Evolutionary conservation across 2,797 vertebrate species (phyloP).

Genomic region (Chaetodon trifasciatus): DNA sequence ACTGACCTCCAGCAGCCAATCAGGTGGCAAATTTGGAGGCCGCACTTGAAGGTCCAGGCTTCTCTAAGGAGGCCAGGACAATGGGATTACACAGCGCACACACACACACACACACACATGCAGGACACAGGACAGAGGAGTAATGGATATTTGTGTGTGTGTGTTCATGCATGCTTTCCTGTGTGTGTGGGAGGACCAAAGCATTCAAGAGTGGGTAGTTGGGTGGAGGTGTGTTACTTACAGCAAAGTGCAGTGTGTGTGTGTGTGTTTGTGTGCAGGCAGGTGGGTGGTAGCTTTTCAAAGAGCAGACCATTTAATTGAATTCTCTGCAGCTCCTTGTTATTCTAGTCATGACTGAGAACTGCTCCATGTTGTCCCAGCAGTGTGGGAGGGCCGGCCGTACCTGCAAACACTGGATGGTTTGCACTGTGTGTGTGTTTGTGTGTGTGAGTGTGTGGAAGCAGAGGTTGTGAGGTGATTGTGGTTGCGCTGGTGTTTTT

Average conservation of each 20-base stretch:
- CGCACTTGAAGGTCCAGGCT: slow-evolving; percentile 50
- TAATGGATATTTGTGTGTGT: slow-evolving; percentile 44
- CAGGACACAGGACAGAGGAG: slow-evolving; percentile 42
- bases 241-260: slow-evolving; percentile 30
- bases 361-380: slow-evolving; percentile 73
- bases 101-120: slow-evolving; percentile 25
- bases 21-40: slow-evolving; percentile 39
- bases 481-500: slow-evolving; percentile 74
- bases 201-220: slow-evolving; percentile 59
- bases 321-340: slow-evolving; percentile 78
- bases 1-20: slow-evolving; percentile 72
- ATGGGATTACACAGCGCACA: slow-evolving; percentile 65
- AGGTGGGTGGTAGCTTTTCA: slow-evolving; percentile 77
- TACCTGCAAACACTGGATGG: slow-evolving; percentile 68
- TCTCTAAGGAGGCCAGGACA: slow-evolving; percentile 55
- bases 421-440: slow-evolving; percentile 24
- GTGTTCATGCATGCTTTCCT: slow-evolving; percentile 44
- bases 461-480: slow-evolving; percentile 59
- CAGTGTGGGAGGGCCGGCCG: slow-evolving; percentile 74
- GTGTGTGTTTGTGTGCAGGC: slow-evolving; percentile 43
- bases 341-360: slow-evolving; percentile 81
- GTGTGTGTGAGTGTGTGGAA: slow-evolving; percentile 27
- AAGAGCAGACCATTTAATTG: slow-evolving; percentile 81
- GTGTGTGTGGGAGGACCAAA: slow-evolving; percentile 68
- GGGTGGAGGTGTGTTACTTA: slow-evolving; percentile 59